Base-by-base conservation (phyloP, 2,113 vertebrate genomes). In the Cromileptes altivelis region DNA sequence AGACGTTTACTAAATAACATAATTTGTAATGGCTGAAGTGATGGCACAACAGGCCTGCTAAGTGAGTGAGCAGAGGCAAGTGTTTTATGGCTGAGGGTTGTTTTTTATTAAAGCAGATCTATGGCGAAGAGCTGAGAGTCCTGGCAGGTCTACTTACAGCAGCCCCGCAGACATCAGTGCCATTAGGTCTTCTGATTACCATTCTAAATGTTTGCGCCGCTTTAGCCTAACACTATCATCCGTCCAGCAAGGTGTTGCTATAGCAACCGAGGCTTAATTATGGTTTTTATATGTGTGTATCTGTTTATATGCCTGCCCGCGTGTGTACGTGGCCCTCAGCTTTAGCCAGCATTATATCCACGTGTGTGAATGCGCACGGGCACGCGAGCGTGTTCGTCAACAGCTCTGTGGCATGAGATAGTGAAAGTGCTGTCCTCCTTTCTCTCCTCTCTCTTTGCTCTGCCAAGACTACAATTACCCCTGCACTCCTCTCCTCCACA, bases 1-100 rank as follows among this genome's bases (percentile, higher is more conserved):
- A 95, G 95, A 95, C 95, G 82, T 93, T 94, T 94, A 89, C 94
- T 95, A 95, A 96, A 96, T 95, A 96, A 96, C 94, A 94, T 95
- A 85, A 95, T 96, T 95, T 96, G 95, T 95, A 95, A 95, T 91
- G 91, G 93, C 93, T 92, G 85, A 89, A 93, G 91, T 91, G 90
- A 90, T 92, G 87, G 91, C 92, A 91, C 90, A 94, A 93, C 92
- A 86, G 89, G 85, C 82, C 80, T 83, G 90, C 91, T 93, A 91
- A 94, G 93, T 93, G 92, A 93, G 87, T 84, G 88, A 89, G 88
- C 84, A 83, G 85, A 90, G 81, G 88, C 81, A 82, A 87, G 88
- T 80, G 85, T 78, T 92, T 90, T 77, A 89, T 86, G 67, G 82
- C 79, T 85, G 52, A 80, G 82, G 86, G 64, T 60, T 68, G 23